Evolutionary conservation across 2,888 invertebrate species (phyloP).

Genomic region (Gortyna flavago): DNA sequence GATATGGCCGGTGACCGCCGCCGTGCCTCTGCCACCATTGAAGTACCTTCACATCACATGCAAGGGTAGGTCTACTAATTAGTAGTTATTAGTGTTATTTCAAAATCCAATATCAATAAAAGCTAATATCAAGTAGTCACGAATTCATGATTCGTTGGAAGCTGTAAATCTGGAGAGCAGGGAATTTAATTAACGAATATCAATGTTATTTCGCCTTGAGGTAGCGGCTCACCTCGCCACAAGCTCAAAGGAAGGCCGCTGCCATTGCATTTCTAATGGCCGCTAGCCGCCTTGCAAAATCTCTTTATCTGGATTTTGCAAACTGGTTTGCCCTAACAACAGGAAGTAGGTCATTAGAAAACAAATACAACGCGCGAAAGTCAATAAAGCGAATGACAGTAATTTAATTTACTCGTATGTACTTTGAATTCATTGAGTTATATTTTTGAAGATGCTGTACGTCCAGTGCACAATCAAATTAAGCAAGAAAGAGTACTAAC

Average conservation of each 20-base stretch:
- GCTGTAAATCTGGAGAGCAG: constrained; percentile 69
- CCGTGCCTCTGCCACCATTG: constrained; percentile 95
- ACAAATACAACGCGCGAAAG: constrained; percentile 28
- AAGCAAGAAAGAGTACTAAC: constrained; percentile 21
- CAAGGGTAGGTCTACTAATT: constrained; percentile 91
- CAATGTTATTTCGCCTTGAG: constrained; percentile 83
- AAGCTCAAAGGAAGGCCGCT: constrained; percentile 82
- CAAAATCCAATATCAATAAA: background rate
- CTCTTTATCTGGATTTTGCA: constrained; percentile 74
- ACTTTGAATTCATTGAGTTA: background rate
- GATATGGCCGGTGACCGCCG: constrained; percentile 97
- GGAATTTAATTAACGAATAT: constrained; percentile 82
- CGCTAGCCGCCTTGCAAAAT: constrained; percentile 77
- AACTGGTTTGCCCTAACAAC: constrained; percentile 68
- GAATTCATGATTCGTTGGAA: constrained; percentile 65
- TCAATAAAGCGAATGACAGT: background rate
- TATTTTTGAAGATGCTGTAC: constrained; percentile 5
- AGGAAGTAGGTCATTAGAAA: constrained; percentile 69
- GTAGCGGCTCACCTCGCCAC: constrained; percentile 84
- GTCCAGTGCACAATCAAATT: constrained; percentile 27
- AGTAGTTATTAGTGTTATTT: background rate
- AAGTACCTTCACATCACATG: constrained; percentile 92
- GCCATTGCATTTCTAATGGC: constrained; percentile 84
- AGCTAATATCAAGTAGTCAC: constrained; percentile 57
- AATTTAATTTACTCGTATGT: background rate